These are phyloP conservation scores for Sarcophaga caerulescens DNA, from an alignment of 2,888 invertebrate species.

Conservation along the genomic window DNA sequence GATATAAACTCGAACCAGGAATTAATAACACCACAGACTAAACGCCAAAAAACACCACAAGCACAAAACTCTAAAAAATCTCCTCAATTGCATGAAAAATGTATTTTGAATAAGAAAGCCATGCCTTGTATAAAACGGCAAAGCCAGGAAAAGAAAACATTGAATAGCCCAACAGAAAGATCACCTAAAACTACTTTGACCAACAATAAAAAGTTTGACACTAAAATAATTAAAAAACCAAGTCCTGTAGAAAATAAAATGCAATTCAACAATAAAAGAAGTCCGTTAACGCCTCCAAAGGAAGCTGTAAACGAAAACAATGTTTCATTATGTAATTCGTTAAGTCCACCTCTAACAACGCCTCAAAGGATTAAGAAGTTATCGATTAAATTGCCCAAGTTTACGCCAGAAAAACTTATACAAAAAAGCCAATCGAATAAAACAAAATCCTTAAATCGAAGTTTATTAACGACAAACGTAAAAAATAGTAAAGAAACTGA, in stretches of 20 bases:
- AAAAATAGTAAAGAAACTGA: too few relatives aligned
- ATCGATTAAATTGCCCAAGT: slow-evolving; percentile 30
- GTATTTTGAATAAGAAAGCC: too few relatives aligned
- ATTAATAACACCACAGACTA: too few relatives aligned
- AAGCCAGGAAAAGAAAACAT: background rate
- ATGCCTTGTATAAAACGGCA: too few relatives aligned
- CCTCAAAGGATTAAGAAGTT: slow-evolving; percentile 25
- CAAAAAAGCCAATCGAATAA: background rate
- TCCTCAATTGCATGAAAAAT: too few relatives aligned
- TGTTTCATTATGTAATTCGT: background rate
- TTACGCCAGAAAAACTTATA: slow-evolving; percentile 31
- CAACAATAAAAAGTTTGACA: background rate
- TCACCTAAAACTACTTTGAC: background rate
- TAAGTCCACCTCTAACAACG: slow-evolving; percentile 5
- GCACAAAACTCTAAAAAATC: too few relatives aligned
- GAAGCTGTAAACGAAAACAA: background rate
- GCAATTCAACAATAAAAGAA: background rate
- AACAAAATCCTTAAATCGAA: background rate
- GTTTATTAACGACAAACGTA: too few relatives aligned
- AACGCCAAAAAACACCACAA: too few relatives aligned
- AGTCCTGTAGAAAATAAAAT: background rate
- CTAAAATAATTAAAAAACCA: background rate
- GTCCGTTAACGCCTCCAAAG: background rate
- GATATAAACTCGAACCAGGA: too few relatives aligned
- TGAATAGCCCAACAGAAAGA: background rate